Percentiles rank a stretch among this genome's conserved stretches.
Conservation (phyloP, 2,888 invertebrate species). For the Drosophila ezoana region DNA sequence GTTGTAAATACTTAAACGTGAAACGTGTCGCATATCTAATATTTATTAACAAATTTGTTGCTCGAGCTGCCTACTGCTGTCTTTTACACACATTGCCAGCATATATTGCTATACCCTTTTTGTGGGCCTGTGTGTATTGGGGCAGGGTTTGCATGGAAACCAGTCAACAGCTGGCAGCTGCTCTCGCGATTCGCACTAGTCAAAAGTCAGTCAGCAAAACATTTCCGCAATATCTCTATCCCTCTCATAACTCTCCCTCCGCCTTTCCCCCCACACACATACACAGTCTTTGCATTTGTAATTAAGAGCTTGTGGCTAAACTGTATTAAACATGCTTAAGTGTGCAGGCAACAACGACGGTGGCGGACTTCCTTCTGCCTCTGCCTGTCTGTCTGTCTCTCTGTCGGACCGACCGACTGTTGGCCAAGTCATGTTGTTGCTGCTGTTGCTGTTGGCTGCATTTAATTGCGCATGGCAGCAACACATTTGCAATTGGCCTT, state of each 20-base stretch:
- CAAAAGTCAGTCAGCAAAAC: conserved; percentile 65
- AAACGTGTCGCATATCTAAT: no score
- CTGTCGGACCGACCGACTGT: conserved; percentile 22
- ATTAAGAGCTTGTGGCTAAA: conserved; percentile 84
- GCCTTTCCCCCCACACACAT: conserved; percentile 1
- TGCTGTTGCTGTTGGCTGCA: conserved; percentile 43
- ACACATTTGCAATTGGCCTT: conserved; percentile 78
- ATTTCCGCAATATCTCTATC: conserved; percentile 72
- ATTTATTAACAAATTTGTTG: no score
- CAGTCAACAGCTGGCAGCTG: conserved; percentile 44
- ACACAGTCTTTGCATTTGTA: conserved; percentile 67
- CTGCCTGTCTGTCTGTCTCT: conserved; percentile 34
- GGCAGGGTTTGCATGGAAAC: conserved; percentile 22
- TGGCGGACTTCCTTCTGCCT: conserved; percentile 61
- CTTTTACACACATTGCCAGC: background rate
- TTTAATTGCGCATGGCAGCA: conserved; percentile 75
- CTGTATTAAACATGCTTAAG: conserved; percentile 84
- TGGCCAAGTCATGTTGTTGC: conserved; percentile 32
- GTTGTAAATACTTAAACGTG: no score
- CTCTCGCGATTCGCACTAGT: conserved; percentile 22
- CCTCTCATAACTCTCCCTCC: conserved; percentile 37
- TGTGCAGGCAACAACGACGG: conserved; percentile 72
- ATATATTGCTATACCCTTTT: no score
- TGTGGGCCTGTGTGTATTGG: background rate
- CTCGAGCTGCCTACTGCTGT: no score